A percentile compares a stretch with the other conserved stretches of the same genome.
Conservation (phyloP, 1,140 invertebrate genomes). For the Drosophila sturtevanti region DNA sequence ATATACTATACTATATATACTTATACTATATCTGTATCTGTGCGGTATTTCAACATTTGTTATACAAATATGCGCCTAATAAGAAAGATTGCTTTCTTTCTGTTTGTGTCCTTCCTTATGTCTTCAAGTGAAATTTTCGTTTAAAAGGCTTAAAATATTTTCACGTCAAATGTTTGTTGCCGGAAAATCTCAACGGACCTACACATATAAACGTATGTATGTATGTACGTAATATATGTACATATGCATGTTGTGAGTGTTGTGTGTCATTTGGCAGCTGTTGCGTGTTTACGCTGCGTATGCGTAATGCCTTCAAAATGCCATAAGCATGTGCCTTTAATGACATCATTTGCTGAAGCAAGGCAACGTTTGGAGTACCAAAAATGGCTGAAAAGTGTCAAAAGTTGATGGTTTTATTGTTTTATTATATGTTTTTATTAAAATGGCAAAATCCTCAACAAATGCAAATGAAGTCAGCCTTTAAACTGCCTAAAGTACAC, state of each 20-base stretch:
- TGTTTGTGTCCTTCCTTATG: not conserved
- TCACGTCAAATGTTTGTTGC: slow-evolving; percentile 68
- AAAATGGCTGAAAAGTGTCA: slow-evolving; percentile 72
- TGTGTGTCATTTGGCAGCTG: slow-evolving; percentile 61
- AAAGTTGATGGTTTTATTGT: slow-evolving; percentile 77
- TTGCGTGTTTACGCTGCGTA: slow-evolving; percentile 70
- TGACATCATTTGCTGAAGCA: slow-evolving; percentile 66
- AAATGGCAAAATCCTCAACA: slow-evolving; percentile 43
- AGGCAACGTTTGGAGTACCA: slow-evolving; percentile 32
- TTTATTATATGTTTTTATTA: slow-evolving; percentile 69
- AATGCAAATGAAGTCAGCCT: slow-evolving; percentile 44
- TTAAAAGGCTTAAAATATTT: slow-evolving; percentile 77
- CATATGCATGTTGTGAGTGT: slow-evolving; percentile 17
- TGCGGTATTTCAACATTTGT: slow-evolving; percentile 62
- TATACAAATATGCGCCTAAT: slow-evolving; percentile 78
- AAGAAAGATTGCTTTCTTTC: slow-evolving; percentile 34
- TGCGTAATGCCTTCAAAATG: slow-evolving; percentile 76
- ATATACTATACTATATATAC: slow-evolving; percentile 13
- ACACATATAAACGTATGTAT: slow-evolving; percentile 11
- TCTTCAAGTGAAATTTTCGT: slow-evolving; percentile 11
- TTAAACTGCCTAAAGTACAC: not conserved
- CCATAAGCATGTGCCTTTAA: slow-evolving; percentile 79
- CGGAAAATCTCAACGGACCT: slow-evolving; percentile 67
- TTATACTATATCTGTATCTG: slow-evolving; percentile 19
- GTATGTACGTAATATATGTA: slow-evolving; percentile 23